phyloP scores from a whole-genome alignment of 2,113 vertebrate genomes.

The Anolis sagrei region DNA sequence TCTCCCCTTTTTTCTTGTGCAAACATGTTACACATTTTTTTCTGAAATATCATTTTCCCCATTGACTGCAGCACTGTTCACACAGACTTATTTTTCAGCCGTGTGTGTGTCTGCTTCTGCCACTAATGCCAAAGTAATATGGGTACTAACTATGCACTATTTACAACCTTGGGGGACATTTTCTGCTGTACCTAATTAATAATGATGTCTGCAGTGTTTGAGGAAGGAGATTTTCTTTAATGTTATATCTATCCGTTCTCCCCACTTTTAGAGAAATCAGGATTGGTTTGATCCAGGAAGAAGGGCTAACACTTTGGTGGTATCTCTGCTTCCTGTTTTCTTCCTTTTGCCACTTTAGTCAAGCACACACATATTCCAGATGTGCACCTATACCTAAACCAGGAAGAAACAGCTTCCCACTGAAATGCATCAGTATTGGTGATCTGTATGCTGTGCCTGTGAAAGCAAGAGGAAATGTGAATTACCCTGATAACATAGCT shows the following conservation, averaged over 20 bases:
- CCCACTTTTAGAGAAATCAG: background rate
- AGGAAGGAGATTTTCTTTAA: background rate
- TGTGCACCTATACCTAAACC: background rate
- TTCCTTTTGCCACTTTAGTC: background rate
- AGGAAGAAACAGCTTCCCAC: background rate
- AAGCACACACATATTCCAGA: background rate
- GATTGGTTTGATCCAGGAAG: background rate
- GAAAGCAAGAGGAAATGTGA: constrained; percentile 6
- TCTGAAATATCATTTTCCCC: background rate
- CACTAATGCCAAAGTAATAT: background rate
- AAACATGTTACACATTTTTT: background rate
- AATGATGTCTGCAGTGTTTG: background rate
- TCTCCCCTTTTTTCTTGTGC: background rate
- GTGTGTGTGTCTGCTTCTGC: background rate
- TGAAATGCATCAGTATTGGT: constrained; percentile 3
- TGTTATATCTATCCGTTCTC: background rate
- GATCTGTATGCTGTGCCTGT: background rate
- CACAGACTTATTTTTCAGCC: background rate
- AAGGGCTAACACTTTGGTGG: background rate
- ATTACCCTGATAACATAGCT: background rate
- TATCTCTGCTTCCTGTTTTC: background rate
- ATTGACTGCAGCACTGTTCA: background rate
- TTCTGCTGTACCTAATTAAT: background rate
- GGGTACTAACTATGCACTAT: background rate
- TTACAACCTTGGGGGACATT: background rate